Percentiles rank a stretch among this genome's conserved stretches.
Evolutionary conservation across 2,888 invertebrate species (phyloP).

Genomic region (Aspidiotus destructor): DNA sequence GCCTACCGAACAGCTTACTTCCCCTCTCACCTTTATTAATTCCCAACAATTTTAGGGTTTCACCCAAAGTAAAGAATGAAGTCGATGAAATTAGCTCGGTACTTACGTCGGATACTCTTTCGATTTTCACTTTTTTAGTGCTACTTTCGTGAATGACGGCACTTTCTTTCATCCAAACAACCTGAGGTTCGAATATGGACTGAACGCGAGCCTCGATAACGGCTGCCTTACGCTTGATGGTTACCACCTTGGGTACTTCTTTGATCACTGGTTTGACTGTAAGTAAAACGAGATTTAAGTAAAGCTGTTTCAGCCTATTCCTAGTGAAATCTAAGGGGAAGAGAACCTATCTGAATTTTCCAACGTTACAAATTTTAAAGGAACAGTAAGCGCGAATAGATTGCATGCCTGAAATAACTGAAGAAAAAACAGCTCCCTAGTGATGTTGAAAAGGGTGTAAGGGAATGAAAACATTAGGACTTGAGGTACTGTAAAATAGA

Average conservation of each 20-base stretch:
- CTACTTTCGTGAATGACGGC: conserved; percentile 66
- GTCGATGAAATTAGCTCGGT: neutral
- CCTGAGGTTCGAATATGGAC: conserved; percentile 84
- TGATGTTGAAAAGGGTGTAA: too few relatives aligned
- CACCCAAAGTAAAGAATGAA: too few relatives aligned
- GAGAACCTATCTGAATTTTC: neutral
- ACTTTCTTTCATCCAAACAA: conserved; percentile 86
- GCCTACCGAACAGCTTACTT: neutral
- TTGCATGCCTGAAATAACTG: too few relatives aligned
- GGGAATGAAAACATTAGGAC: too few relatives aligned
- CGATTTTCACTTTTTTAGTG: conserved; percentile 64
- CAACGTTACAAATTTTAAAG: neutral
- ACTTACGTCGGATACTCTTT: conserved; percentile 66
- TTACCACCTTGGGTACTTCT: conserved; percentile 83
- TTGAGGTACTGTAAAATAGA: too few relatives aligned
- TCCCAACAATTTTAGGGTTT: too few relatives aligned
- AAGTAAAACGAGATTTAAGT: conserved; percentile 36
- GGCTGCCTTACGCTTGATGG: conserved; percentile 84
- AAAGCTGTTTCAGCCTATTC: too few relatives aligned
- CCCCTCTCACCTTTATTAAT: too few relatives aligned
- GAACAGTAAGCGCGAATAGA: neutral
- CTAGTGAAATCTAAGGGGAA: too few relatives aligned
- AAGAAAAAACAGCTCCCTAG: too few relatives aligned
- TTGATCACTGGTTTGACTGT: conserved; percentile 84
- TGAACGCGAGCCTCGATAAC: conserved; percentile 88